phyloP scores from a whole-genome alignment of 2,797 vertebrate genomes.

The Amazona finschi region DNA sequence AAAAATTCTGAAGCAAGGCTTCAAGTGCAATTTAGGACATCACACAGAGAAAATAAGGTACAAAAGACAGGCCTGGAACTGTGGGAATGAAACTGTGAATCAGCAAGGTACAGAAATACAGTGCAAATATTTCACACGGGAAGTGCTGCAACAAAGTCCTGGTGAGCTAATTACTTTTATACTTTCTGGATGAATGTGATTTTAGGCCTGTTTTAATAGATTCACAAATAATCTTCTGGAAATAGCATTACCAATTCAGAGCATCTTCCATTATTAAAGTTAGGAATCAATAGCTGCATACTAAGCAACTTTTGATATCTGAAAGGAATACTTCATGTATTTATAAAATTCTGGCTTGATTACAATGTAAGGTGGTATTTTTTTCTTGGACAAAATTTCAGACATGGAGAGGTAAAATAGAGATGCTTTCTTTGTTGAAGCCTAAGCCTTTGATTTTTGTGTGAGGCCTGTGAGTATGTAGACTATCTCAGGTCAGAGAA shows the following conservation, averaged over 20 bases:
- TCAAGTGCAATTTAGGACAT: slow-evolving; percentile 8
- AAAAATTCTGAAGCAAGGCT: neutral
- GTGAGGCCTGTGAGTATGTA: neutral
- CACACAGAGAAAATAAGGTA: neutral
- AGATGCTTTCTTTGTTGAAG: neutral
- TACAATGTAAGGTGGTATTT: neutral
- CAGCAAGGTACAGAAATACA: neutral
- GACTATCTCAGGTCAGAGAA: neutral
- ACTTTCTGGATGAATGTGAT: neutral
- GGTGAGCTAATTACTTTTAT: neutral
- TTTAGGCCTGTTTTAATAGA: neutral
- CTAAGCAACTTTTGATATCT: neutral
- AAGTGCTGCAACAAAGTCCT: neutral
- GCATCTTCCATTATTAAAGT: neutral
- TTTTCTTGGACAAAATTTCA: neutral
- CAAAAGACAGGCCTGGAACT: neutral
- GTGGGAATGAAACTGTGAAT: slow-evolving; percentile 20
- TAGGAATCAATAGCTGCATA: neutral
- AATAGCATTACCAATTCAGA: neutral
- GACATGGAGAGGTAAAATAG: neutral
- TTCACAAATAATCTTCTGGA: neutral
- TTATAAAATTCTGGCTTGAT: neutral
- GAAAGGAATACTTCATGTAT: neutral
- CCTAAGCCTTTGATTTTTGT: neutral
- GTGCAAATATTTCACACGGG: neutral